Conservation (phyloP, 2,797 vertebrate genomes). For the Artibeus lituratus region DNA sequence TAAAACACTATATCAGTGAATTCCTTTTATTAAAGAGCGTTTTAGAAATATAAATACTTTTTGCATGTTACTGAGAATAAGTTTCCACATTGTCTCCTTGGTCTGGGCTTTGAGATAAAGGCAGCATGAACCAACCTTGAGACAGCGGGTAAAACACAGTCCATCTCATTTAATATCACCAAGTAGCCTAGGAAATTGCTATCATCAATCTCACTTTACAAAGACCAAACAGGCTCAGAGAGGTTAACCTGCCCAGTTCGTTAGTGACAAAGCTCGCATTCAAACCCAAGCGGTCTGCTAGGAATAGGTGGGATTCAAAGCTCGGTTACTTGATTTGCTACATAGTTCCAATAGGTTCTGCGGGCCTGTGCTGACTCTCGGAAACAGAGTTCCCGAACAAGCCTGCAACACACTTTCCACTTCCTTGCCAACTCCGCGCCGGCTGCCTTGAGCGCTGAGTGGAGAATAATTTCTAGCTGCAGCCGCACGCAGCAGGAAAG, state of each 20-base stretch:
- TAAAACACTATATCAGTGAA: neutral
- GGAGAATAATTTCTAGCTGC: slow-evolving; percentile 42
- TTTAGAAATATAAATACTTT: neutral
- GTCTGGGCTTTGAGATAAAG: neutral
- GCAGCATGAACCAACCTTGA: neutral
- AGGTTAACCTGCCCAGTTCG: neutral
- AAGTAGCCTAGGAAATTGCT: neutral
- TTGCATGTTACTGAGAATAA: neutral
- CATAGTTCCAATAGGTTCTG: neutral
- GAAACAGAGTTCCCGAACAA: neutral
- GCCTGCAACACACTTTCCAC: neutral
- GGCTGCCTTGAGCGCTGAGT: neutral
- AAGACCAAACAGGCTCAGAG: neutral
- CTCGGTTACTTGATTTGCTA: neutral
- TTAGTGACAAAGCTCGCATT: neutral
- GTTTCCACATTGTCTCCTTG: neutral
- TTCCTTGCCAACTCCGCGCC: neutral
- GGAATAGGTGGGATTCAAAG: neutral
- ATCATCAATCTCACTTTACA: slow-evolving; percentile 28
- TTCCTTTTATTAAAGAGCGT: neutral
- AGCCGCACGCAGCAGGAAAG: neutral
- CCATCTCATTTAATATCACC: slow-evolving; percentile 33
- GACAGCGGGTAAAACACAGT: neutral
- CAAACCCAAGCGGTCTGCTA: neutral
- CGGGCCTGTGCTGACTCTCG: neutral